Base-by-base conservation (phyloP, 1,140 invertebrate genomes). In the Ruditapes philippinarum region DNA sequence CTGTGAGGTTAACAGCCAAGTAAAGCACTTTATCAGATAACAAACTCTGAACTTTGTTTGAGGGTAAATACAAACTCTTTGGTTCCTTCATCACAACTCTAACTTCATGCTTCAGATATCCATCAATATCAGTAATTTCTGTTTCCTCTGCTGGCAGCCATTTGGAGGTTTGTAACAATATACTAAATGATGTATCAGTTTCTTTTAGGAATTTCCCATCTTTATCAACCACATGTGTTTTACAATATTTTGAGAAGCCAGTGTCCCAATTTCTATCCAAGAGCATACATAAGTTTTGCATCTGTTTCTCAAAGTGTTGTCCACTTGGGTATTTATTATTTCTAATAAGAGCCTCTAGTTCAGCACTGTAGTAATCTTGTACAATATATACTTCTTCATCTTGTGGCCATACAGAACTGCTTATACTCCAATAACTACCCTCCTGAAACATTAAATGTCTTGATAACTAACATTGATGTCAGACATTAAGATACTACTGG, bases 121-220 rank as follows among this genome's bases (percentile, higher is more conserved):
- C 70, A 51, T 88, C 49, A 5, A 89, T 73, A 22, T 82, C 28
- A 1, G 25, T 73, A n/a, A 76, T 65, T n/a, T 57, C 62, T 5
- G 65, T 80, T 82, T 92, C 65, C 22, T 84, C 33, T 0, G 91
- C 92, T 45, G 95, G 95, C 45, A 95, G 73, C 94, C 94, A 95
- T 14, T 76, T 78, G 42, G 88, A 42, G 17, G 84, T 51, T 31
- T 74, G 19, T 22, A 84, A 38, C 40, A 84, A 38, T 22, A 84
- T 84, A 73, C 82, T 54, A n/a, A 84, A 49, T 1, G 82, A 84
- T 2, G 82, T 73, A 14, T 73, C 28, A 4, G 82, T 84, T 38
- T 73, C 82, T 40, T 73, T 84, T 22, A 84, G 49, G 3, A 36
- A 28, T 7, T 84, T 84, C 1, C 49, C 65, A 33, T 84, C 68